phyloP scores from a whole-genome alignment of 2,113 vertebrate genomes.

The Strix aluco region DNA sequence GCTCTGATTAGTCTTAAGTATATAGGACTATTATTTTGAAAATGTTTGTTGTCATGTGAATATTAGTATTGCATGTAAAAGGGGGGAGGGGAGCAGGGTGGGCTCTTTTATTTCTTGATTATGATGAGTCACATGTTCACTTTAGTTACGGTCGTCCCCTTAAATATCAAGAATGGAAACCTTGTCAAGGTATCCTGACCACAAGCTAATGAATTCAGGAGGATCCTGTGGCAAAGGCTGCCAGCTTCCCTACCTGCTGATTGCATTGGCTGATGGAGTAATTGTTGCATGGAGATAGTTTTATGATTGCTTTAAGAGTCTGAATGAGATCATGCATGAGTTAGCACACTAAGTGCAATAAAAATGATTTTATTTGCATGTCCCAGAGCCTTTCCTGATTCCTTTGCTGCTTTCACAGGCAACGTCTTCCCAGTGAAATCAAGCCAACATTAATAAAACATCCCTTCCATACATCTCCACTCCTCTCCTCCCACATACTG shows the following conservation, averaged over 20 bases:
- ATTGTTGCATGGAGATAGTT: conserved; percentile 69
- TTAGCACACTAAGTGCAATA: conserved; percentile 69
- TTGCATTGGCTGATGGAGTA: conserved; percentile 54
- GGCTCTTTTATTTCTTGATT: neutral
- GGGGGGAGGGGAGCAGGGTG: neutral
- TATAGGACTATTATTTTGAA: conserved; percentile 88
- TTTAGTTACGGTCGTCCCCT: conserved; percentile 20
- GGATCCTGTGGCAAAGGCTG: conserved; percentile 14
- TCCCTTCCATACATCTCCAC: conserved; percentile 57
- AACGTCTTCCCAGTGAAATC: conserved; percentile 58
- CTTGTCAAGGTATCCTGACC: neutral
- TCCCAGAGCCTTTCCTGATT: conserved; percentile 71
- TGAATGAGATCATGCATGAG: conserved; percentile 70
- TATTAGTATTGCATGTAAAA: conserved; percentile 72
- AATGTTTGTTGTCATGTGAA: conserved; percentile 83
- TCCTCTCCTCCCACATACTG: conserved; percentile 62
- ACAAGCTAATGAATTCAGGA: conserved; percentile 44
- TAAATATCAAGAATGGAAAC: conserved; percentile 43
- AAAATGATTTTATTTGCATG: conserved; percentile 73
- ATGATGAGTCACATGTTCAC: conserved; percentile 33
- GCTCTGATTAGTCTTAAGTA: conserved; percentile 90
- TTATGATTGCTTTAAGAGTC: conserved; percentile 66
- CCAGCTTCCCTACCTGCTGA: conserved; percentile 52
- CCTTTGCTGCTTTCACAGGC: conserved; percentile 60
- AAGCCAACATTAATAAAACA: conserved; percentile 68